These are phyloP conservation scores for Penaeus japonicus DNA, from an alignment of 1,140 invertebrate genomes.

Conservation along the genomic window DNA sequence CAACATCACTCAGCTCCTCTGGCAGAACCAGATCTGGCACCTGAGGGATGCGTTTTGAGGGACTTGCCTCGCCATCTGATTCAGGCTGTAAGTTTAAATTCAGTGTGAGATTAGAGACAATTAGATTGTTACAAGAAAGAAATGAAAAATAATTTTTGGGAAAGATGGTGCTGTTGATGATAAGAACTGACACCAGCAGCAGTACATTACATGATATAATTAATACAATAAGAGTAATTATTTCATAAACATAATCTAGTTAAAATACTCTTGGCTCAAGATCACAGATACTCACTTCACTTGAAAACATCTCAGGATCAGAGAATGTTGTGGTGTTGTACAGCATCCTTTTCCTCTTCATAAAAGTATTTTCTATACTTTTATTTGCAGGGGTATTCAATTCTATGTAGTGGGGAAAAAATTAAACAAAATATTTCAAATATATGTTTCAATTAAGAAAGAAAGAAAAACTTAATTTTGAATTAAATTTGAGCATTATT, in stretches of 20 bases:
- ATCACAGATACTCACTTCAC: slow-evolving; percentile 15
- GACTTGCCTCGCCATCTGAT: slow-evolving; percentile 20
- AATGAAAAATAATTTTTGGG: not conserved
- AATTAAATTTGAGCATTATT: no score
- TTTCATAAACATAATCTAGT: no score
- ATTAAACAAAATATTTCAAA: not conserved
- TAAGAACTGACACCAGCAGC: no score
- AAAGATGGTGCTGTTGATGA: no score
- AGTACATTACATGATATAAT: no score
- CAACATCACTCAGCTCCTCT: not conserved
- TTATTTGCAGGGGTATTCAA: not conserved
- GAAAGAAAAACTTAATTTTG: not conserved
- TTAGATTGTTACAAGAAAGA: not conserved
- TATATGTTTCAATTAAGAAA: not conserved
- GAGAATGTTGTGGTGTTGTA: slow-evolving; percentile 32
- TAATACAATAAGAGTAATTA: no score
- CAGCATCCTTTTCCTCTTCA: slow-evolving; percentile 39
- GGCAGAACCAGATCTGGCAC: not conserved
- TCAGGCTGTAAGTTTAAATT: slow-evolving; percentile 10
- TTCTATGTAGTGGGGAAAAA: not conserved
- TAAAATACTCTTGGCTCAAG: no score
- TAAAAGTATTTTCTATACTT: not conserved
- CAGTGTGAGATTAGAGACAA: not conserved
- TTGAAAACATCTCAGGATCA: slow-evolving; percentile 32
- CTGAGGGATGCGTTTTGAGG: slow-evolving; percentile 19